Conservation (phyloP, 2,113 vertebrate species). For the Perognathus longimembris region DNA sequence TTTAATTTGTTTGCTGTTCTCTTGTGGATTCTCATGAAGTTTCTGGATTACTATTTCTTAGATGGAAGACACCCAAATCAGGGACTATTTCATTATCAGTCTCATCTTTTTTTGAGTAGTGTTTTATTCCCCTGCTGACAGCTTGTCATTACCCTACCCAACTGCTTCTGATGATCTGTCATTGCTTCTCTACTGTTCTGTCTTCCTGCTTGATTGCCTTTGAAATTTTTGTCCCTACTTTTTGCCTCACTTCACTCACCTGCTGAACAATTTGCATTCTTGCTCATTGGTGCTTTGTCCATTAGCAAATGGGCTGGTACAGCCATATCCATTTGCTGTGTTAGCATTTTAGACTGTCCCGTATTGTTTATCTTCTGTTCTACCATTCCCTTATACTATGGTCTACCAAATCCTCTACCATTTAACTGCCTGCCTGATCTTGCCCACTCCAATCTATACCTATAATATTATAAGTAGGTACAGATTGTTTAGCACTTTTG, state of each 20-base stretch:
- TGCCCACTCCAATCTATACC: constrained; percentile 74
- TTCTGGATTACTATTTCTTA: constrained; percentile 80
- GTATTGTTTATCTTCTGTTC: constrained; percentile 68
- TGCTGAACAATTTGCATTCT: constrained; percentile 66
- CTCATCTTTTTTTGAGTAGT: constrained; percentile 80
- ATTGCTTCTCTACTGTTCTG: constrained; percentile 77
- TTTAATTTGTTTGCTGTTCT: constrained; percentile 89
- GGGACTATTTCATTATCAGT: constrained; percentile 77
- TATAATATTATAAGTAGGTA: constrained; percentile 62
- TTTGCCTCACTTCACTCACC: constrained; percentile 69
- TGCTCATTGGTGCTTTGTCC: constrained; percentile 82
- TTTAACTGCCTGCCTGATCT: constrained; percentile 75
- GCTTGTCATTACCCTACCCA: constrained; percentile 61
- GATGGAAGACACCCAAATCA: constrained; percentile 84
- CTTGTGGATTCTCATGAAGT: constrained; percentile 85
- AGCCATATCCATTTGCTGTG: constrained; percentile 81
- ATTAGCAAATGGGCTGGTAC: constrained; percentile 78
- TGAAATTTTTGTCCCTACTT: constrained; percentile 76
- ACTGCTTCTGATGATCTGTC: constrained; percentile 67
- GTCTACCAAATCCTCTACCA: constrained; percentile 72
- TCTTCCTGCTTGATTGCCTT: constrained; percentile 81
- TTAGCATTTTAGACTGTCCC: constrained; percentile 79
- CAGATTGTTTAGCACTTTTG: constrained; percentile 62
- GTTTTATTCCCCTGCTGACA: constrained; percentile 75
- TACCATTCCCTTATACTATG: constrained; percentile 68